phyloP scores from a whole-genome alignment of 2,888 invertebrate genomes.

The Apomyelois bistriatella region DNA sequence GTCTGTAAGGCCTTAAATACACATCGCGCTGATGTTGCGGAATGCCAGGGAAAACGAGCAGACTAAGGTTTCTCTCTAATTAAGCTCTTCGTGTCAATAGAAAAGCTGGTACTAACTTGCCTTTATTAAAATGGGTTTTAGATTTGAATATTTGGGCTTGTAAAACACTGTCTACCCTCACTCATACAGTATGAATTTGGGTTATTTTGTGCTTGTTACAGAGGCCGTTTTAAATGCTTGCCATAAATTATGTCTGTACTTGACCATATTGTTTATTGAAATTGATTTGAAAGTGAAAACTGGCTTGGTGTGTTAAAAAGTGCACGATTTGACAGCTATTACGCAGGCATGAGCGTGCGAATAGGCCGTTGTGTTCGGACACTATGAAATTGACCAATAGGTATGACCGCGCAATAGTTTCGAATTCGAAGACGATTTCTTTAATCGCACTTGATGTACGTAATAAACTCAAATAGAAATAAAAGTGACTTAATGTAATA shows the following conservation, averaged over 20 bases:
- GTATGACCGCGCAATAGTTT: not conserved
- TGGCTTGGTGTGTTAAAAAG: not conserved
- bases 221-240: too few relatives aligned
- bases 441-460: not conserved
- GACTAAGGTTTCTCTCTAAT: too few relatives aligned
- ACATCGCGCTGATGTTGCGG: not conserved
- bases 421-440: not conserved
- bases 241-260: too few relatives aligned
- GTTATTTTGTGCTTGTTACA: too few relatives aligned
- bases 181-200: too few relatives aligned
- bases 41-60: not conserved
- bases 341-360: constrained; percentile 9
- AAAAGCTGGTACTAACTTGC: too few relatives aligned
- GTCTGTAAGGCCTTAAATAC: not conserved
- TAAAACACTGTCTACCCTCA: too few relatives aligned
- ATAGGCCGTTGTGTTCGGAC: not conserved
- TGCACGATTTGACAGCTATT: constrained; percentile 11
- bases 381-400: constrained; percentile 1
- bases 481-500: too few relatives aligned
- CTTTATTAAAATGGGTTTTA: too few relatives aligned
- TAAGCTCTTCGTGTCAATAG: too few relatives aligned
- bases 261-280: not conserved
- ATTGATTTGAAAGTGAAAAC: constrained; percentile 5
- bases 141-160: too few relatives aligned
- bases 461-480: not conserved